Conservation (phyloP, 92 coral and sea anemone genomes). For the Actinostola sp. region DNA sequence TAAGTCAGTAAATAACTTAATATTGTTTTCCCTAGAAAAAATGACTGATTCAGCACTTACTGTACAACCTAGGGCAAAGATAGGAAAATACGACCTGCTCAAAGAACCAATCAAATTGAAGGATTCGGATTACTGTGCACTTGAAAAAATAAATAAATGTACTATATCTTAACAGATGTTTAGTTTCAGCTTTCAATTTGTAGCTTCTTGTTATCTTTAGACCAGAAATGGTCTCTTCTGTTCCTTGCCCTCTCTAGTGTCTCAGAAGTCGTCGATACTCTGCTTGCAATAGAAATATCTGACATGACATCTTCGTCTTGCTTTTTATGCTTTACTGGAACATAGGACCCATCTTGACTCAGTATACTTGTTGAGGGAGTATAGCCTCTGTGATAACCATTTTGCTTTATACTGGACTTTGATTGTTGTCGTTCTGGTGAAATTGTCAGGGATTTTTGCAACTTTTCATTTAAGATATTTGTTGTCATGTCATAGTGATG, state of each 20-base stretch:
- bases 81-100: too few species aligned
- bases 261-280: slow-evolving; percentile 81
- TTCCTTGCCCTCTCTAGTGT: slow-evolving; percentile 80
- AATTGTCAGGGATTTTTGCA: slow-evolving; percentile 56
- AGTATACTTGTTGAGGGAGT: slow-evolving; percentile 16
- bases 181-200: background rate
- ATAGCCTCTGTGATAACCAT: background rate
- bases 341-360: slow-evolving; percentile 46
- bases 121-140: too few species aligned
- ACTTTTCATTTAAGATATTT: slow-evolving; percentile 68
- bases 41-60: too few species aligned
- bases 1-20: too few species aligned
- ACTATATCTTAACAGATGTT: too few species aligned
- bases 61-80: too few species aligned
- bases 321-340: slow-evolving; percentile 37
- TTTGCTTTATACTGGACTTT: slow-evolving; percentile 7
- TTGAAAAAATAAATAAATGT: too few species aligned
- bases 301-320: slow-evolving; percentile 85
- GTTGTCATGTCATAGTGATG: slow-evolving; percentile 97
- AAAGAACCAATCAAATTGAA: too few species aligned
- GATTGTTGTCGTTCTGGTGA: slow-evolving; percentile 43
- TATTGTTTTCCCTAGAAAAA: too few species aligned
- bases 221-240: slow-evolving; percentile 80
- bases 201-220: slow-evolving; percentile 27
- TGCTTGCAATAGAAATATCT: slow-evolving; percentile 81